Evolutionary conservation across 1,140 invertebrate genomes (phyloP).

Genomic region (Protaetia brevitarsis): DNA sequence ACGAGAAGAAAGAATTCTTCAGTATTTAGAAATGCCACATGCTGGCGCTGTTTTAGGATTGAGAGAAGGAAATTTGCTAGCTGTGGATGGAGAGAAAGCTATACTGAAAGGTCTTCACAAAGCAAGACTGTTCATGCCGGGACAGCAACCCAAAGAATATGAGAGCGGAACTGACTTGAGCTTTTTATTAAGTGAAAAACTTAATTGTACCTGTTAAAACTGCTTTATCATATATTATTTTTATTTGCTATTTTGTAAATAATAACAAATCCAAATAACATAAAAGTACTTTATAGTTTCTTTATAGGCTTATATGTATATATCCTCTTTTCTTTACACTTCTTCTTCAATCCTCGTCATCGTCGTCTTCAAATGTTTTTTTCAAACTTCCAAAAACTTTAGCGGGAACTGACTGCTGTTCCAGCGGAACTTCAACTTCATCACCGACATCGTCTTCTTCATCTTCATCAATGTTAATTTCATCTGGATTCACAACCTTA

Average conservation of each 20-base stretch:
- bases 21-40: slow-evolving; percentile 62
- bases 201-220: too few relatives aligned
- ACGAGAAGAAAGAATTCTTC: slow-evolving; percentile 65
- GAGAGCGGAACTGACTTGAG: slow-evolving; percentile 58
- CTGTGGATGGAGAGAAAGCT: slow-evolving; percentile 59
- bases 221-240: not conserved
- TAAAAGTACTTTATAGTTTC: too few relatives aligned
- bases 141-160: slow-evolving; percentile 53
- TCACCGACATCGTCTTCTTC: slow-evolving; percentile 64
- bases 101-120: slow-evolving; percentile 59
- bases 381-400: slow-evolving; percentile 84
- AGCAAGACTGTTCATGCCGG: slow-evolving; percentile 64
- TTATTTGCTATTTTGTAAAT: too few relatives aligned
- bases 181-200: too few relatives aligned
- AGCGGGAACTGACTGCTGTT: slow-evolving; percentile 76
- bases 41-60: slow-evolving; percentile 63
- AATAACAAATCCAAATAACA: not conserved
- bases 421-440: slow-evolving; percentile 62
- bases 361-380: slow-evolving; percentile 43
- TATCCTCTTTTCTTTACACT: not conserved
- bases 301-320: too few relatives aligned
- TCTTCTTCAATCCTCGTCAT: slow-evolving; percentile 19
- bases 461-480: slow-evolving; percentile 87
- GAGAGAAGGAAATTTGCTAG: slow-evolving; percentile 66
- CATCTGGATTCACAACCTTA: slow-evolving; percentile 86